phyloP scores from a whole-genome alignment of 37 sponge, comb jelly and placozoan species.

The Amphimedon queenslandica region DNA sequence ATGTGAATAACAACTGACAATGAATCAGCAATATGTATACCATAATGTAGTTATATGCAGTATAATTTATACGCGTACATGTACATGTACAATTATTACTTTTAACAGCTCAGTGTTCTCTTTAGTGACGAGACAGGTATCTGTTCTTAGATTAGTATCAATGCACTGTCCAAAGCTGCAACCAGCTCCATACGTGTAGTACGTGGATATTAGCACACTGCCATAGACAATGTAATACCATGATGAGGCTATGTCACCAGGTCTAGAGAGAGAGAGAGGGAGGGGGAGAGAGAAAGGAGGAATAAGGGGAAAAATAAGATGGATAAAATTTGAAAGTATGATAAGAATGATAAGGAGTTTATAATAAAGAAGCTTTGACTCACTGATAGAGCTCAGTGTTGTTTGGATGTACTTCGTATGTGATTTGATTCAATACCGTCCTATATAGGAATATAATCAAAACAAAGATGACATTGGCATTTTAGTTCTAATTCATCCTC shows the following conservation, averaged over 20 bases:
- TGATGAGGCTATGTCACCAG: conserved; percentile 25
- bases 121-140: conserved; percentile 37
- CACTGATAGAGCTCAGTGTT: no score
- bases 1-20: no score
- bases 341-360: no score
- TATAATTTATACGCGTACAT: neutral
- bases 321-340: neutral
- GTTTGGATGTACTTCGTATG: no score
- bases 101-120: conserved; percentile 52
- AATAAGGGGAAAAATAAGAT: no score
- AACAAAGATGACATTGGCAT: no score
- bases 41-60: neutral
- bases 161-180: conserved; percentile 49
- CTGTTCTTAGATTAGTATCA: conserved; percentile 17
- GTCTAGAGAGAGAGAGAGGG: conserved; percentile 10
- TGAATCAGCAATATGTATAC: no score
- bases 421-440: no score
- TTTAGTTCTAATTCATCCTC: neutral
- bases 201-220: conserved; percentile 43
- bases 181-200: conserved; percentile 32
- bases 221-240: conserved; percentile 68
- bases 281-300: neutral
- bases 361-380: no score
- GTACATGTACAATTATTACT: conserved; percentile 3
- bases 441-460: no score